These are phyloP conservation scores for Excalfactoria chinensis DNA, from an alignment of 2,113 vertebrate species.

Conservation along the genomic window DNA sequence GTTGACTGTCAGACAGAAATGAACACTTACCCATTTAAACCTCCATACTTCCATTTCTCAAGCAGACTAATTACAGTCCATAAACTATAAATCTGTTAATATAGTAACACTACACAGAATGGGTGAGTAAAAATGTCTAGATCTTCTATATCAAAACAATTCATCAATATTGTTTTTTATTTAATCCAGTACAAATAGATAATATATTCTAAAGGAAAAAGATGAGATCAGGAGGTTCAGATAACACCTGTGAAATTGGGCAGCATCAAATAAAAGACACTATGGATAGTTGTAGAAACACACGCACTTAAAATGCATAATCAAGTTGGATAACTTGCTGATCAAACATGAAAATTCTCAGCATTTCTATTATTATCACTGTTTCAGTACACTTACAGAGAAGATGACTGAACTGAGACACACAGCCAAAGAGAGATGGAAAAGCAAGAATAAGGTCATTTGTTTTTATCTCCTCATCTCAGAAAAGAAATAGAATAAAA, in stretches of 20 bases:
- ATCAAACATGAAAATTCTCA: no score
- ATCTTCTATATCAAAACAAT: fast-evolving
- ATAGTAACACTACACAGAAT: neutral
- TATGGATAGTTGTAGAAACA: neutral
- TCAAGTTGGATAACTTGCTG: no score
- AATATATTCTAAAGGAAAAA: neutral
- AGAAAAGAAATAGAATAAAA: neutral
- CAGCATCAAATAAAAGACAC: neutral
- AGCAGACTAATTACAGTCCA: neutral
- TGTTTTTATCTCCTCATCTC: neutral
- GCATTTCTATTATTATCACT: neutral
- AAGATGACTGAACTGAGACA: fast-evolving
- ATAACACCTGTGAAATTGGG: neutral
- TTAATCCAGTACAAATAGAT: neutral
- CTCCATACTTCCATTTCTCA: neutral
- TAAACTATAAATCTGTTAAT: neutral
- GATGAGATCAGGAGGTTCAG: neutral
- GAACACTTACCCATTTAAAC: neutral
- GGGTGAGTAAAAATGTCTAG: neutral
- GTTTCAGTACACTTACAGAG: neutral
- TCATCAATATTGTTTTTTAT: neutral
- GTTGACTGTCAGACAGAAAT: neutral
- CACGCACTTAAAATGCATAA: neutral
- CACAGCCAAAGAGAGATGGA: neutral
- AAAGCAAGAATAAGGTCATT: neutral